Percentiles rank a stretch among this genome's conserved stretches.
These are phyloP conservation scores for Calliphora vicina DNA, from an alignment of 1,140 invertebrate genomes.

Conservation along the genomic window DNA sequence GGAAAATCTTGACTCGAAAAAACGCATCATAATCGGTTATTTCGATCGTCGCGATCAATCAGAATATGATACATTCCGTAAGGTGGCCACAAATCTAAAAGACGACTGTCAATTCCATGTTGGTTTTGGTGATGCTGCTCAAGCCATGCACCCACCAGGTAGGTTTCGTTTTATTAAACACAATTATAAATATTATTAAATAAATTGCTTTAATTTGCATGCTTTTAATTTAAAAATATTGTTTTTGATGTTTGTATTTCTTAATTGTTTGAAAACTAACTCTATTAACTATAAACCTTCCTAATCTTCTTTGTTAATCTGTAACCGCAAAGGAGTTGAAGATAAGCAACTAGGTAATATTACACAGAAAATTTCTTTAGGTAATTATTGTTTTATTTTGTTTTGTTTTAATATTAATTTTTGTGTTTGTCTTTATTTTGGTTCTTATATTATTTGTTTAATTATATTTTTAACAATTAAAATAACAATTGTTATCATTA, in stretches of 20 bases:
- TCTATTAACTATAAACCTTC: background rate
- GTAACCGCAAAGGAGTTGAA: constrained; percentile 8
- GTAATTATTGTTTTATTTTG: constrained; percentile 38
- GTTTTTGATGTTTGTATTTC: no score
- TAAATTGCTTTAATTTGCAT: background rate
- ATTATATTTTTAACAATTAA: no score
- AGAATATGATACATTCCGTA: constrained; percentile 81
- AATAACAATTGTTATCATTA: no score
- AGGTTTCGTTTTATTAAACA: constrained; percentile 23
- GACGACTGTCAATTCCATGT: constrained; percentile 96
- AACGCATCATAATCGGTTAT: constrained; percentile 92
- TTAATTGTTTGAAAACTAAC: background rate
- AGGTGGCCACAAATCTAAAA: constrained; percentile 87
- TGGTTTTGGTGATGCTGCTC: constrained; percentile 87
- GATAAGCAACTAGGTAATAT: constrained; percentile 37
- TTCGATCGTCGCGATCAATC: constrained; percentile 84
- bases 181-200: no score
- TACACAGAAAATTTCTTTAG: constrained; percentile 34
- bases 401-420: background rate
- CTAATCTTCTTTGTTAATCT: background rate
- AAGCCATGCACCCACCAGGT: constrained; percentile 84
- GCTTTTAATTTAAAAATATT: background rate
- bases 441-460: background rate
- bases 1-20: constrained; percentile 83
- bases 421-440: background rate